Percentiles rank a stretch among this genome's conserved stretches.
Evolutionary conservation across 2,797 vertebrate species (phyloP).

Genomic region (Sebastes goodei): DNA sequence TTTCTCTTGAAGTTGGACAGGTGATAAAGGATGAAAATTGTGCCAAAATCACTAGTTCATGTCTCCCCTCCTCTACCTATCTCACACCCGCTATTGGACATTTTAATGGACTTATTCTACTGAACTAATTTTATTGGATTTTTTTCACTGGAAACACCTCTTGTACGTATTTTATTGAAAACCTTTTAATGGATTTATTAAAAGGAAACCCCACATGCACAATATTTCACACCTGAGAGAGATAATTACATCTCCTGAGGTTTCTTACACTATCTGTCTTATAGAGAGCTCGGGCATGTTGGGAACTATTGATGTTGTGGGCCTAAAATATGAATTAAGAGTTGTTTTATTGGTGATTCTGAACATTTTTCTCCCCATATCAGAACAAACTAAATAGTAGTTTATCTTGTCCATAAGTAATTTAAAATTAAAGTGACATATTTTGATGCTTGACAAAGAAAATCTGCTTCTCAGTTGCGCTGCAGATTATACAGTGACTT

Average conservation of each 20-base stretch:
- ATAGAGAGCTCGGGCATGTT: neutral
- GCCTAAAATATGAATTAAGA: neutral
- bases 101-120: neutral
- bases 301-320: neutral
- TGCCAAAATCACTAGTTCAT: neutral
- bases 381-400: neutral
- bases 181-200: constrained; percentile 4
- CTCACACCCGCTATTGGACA: neutral
- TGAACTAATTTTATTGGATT: neutral
- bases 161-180: constrained; percentile 6
- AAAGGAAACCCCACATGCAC: neutral
- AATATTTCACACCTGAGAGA: neutral
- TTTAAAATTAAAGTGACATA: neutral
- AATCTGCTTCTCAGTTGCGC: neutral
- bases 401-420: neutral
- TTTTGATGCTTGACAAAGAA: neutral
- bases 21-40: neutral
- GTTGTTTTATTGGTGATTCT: neutral
- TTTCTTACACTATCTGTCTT: neutral
- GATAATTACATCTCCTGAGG: neutral
- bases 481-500: neutral
- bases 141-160: neutral
- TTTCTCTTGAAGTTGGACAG: neutral
- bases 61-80: neutral
- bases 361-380: neutral